These are phyloP conservation scores for Malthinus flaveolus DNA, from an alignment of 2,888 invertebrate species.

Conservation along the genomic window DNA sequence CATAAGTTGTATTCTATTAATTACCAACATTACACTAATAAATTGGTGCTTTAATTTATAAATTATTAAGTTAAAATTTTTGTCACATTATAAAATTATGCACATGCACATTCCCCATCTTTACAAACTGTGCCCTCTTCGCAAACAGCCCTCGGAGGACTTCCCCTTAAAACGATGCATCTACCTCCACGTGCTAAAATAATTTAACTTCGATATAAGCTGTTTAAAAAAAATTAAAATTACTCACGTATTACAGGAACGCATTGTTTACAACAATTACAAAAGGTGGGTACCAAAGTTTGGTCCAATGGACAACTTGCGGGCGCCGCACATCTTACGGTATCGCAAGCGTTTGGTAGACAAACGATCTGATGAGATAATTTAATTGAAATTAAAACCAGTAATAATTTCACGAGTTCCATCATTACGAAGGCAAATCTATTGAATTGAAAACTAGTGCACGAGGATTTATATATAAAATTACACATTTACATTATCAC, in stretches of 20 bases:
- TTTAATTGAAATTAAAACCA: no score
- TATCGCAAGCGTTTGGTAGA: not conserved
- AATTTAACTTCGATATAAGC: not conserved
- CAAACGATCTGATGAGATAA: not conserved
- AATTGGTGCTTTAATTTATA: no score
- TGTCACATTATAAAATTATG: no score
- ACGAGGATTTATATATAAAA: no score
- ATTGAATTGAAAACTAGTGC: no score
- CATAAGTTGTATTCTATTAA: no score
- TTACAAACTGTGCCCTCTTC: not conserved
- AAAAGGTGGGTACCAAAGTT: not conserved
- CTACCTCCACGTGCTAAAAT: not conserved
- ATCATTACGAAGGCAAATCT: no score
- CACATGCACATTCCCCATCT: not conserved
- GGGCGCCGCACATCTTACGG: not conserved
- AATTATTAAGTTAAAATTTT: no score
- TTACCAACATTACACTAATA: no score
- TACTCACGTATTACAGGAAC: constrained; percentile 8
- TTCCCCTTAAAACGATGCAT: not conserved
- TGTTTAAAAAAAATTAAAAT: not conserved
- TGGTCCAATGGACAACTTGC: not conserved
- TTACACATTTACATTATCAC: no score
- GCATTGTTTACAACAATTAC: constrained; percentile 6
- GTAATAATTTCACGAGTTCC: no score
- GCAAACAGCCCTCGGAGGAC: not conserved